Evolutionary conservation across 2,888 invertebrate species (phyloP).

Genomic region (Chymomyza procnemis): DNA sequence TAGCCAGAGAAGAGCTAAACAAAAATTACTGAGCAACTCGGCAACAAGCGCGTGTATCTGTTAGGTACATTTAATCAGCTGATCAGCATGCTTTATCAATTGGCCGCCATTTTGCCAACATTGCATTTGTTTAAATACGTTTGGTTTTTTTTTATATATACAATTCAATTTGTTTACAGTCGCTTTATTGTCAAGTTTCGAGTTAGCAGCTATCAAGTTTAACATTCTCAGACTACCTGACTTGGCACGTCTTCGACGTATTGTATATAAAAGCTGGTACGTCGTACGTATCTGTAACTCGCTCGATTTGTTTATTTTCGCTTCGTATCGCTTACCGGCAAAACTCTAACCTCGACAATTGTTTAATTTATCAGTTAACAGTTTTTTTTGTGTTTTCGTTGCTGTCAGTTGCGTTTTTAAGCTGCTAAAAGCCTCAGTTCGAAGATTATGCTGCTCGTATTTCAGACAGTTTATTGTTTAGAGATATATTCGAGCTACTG

Average conservation of each 20-base stretch:
- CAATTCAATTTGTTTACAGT: background rate
- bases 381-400: slow-evolving; percentile 42
- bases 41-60: background rate
- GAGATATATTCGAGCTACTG: background rate
- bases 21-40: background rate
- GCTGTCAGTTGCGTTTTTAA: slow-evolving; percentile 11
- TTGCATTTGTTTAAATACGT: background rate
- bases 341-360: slow-evolving; percentile 26
- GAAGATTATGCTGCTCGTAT: slow-evolving; percentile 30
- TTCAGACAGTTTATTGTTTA: slow-evolving; percentile 30
- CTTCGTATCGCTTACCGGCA: slow-evolving; percentile 28
- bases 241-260: slow-evolving; percentile 21
- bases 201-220: background rate
- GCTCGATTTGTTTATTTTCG: slow-evolving; percentile 28
- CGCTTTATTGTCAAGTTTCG: background rate
- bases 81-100: background rate
- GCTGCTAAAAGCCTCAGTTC: slow-evolving; percentile 45
- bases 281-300: background rate
- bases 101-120: background rate
- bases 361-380: slow-evolving; percentile 72
- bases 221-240: slow-evolving; percentile 35
- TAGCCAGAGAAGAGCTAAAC: background rate
- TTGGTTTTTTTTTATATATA: background rate
- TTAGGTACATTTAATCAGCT: background rate
- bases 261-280: background rate